A percentile compares a stretch with the other conserved stretches of the same genome.
Conservation (phyloP, 2,113 vertebrate species). For the Pteruthius melanotis region DNA sequence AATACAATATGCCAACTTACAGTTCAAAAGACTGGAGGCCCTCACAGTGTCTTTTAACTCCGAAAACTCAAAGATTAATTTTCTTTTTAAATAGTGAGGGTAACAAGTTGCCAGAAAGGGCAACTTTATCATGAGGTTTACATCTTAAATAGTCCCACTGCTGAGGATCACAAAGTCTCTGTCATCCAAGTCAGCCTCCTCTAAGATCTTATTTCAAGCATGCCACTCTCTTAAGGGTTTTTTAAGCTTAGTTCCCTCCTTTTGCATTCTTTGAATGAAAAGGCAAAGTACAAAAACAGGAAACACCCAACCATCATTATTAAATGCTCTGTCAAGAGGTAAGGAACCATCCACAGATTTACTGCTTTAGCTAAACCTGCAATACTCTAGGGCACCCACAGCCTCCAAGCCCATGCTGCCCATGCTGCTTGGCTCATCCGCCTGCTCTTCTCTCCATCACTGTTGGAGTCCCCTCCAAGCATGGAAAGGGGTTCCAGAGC, state of each 20-base stretch:
- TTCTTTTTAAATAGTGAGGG: not conserved
- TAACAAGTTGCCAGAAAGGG: not conserved
- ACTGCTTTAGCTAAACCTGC: not conserved
- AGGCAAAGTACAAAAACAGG: not conserved
- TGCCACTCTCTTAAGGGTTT: not conserved
- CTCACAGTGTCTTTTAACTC: not conserved
- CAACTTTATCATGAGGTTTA: not conserved
- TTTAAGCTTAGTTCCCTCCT: not conserved
- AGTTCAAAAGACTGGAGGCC: not conserved
- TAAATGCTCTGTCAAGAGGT: not conserved
- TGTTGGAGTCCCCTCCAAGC: accelerated
- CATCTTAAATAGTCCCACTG: not conserved
- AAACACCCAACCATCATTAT: not conserved
- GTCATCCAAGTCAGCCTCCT: not conserved
- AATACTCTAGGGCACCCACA: not conserved
- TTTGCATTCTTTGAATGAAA: not conserved
- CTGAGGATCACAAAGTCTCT: not conserved
- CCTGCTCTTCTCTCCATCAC: not conserved
- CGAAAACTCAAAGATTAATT: not conserved
- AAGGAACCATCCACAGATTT: not conserved
- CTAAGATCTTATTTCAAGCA: not conserved
- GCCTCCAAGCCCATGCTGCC: not conserved
- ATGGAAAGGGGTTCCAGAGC: not conserved
- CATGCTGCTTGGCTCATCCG: not conserved
- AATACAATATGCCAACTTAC: not conserved